These are phyloP conservation scores for Melipona quadrifasciata DNA, from an alignment of 1,140 invertebrate species.

Conservation along the genomic window DNA sequence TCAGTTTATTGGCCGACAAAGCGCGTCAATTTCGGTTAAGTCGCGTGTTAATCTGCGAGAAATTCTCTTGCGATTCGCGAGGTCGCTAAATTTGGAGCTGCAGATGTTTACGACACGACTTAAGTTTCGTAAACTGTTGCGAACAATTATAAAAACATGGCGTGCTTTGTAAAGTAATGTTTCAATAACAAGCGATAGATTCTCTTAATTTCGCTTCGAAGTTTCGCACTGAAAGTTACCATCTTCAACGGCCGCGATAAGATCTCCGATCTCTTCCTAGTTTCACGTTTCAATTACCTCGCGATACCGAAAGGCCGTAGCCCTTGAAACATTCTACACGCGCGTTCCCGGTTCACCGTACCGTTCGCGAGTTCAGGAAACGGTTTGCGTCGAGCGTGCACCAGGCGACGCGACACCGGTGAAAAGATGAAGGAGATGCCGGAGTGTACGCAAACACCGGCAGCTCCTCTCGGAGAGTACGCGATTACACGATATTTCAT, in stretches of 20 bases:
- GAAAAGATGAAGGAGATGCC: conserved; percentile 20
- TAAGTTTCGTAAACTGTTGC: not conserved
- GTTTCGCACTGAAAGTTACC: not conserved
- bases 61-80: not conserved
- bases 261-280: not conserved
- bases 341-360: not conserved
- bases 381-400: not conserved
- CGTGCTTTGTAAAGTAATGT: no score
- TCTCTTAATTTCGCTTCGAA: not conserved
- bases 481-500: conserved; percentile 63
- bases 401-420: not conserved
- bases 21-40: not conserved
- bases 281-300: not conserved
- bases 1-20: conserved; percentile 14
- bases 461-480: conserved; percentile 2
- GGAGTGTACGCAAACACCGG: conserved; percentile 11
- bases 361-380: conserved; percentile 5
- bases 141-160: no score
- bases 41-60: not conserved
- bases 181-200: not conserved
- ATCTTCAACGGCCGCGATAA: not conserved
- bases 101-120: not conserved
- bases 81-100: not conserved
- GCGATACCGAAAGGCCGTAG: not conserved
- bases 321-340: no score